phyloP scores from a whole-genome alignment of 2,113 vertebrate species.

The Acrocephalus arundinaceus region DNA sequence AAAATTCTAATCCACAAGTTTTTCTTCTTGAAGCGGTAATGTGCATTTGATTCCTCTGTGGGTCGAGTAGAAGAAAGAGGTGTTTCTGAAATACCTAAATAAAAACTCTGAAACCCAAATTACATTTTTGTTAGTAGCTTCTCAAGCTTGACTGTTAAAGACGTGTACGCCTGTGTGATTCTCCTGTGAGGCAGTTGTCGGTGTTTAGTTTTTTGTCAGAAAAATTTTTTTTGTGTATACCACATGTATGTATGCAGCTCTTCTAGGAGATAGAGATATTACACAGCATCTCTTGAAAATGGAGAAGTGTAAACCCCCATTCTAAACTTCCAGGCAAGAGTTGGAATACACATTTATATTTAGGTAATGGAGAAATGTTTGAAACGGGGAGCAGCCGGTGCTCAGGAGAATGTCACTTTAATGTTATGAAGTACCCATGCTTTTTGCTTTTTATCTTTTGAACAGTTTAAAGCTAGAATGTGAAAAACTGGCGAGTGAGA shows the following conservation, averaged over 20 bases:
- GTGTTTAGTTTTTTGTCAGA: neutral
- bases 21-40: neutral
- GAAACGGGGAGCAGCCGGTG: neutral
- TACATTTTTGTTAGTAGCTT: neutral
- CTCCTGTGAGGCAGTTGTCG: neutral
- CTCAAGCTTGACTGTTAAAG: neutral
- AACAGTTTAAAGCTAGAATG: conserved; percentile 94
- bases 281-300: neutral
- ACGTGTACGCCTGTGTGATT: accelerated
- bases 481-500: conserved; percentile 96
- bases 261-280: neutral
- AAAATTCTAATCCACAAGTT: neutral
- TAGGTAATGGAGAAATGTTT: neutral
- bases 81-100: neutral
- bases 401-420: neutral
- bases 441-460: conserved; percentile 49
- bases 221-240: neutral
- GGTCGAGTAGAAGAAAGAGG: neutral
- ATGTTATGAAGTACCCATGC: conserved; percentile 17
- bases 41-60: neutral
- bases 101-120: neutral
- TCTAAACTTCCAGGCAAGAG: neutral
- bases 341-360: neutral
- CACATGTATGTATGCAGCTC: neutral
- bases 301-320: neutral